Conservation (phyloP, 1,140 invertebrate species). For the Pseudomyrmex dendroicus region DNA sequence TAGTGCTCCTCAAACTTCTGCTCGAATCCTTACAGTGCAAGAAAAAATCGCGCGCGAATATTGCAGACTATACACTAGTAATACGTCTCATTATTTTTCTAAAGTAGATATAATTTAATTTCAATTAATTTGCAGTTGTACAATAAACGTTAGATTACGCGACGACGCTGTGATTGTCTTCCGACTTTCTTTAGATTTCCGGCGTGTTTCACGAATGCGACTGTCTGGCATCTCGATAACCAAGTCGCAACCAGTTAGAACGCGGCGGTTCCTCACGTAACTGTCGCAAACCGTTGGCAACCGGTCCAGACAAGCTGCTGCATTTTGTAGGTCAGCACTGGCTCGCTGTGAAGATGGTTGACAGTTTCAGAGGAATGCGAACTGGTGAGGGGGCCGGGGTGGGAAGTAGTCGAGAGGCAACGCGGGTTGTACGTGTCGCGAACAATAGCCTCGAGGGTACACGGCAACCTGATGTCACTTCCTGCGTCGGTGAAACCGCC, state of each 20-base stretch:
- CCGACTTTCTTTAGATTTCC: constrained; percentile 22
- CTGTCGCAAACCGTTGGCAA: constrained; percentile 73
- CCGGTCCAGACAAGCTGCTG: constrained; percentile 72
- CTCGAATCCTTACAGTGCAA: too few relatives aligned
- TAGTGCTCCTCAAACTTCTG: too few relatives aligned
- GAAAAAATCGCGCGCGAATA: too few relatives aligned
- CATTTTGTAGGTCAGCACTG: constrained; percentile 73
- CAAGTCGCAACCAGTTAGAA: constrained; percentile 68
- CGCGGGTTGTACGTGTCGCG: constrained; percentile 75
- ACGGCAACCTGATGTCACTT: constrained; percentile 78
- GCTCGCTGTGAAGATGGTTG: constrained; percentile 64
- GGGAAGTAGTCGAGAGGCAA: constrained; percentile 70
- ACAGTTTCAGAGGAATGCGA: constrained; percentile 66
- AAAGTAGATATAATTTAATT: neutral
- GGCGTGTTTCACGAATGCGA: constrained; percentile 4
- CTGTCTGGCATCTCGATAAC: constrained; percentile 67
- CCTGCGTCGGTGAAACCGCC: constrained; percentile 74
- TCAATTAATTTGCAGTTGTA: neutral
- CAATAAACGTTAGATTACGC: neutral
- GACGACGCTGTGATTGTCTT: neutral
- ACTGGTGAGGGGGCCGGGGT: constrained; percentile 30
- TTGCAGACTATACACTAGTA: too few relatives aligned
- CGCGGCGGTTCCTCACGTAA: constrained; percentile 66
- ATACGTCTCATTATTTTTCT: too few relatives aligned
- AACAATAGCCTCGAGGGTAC: constrained; percentile 76